Conservation (phyloP, 2,113 vertebrate genomes). For the Calyptomena viridis region DNA sequence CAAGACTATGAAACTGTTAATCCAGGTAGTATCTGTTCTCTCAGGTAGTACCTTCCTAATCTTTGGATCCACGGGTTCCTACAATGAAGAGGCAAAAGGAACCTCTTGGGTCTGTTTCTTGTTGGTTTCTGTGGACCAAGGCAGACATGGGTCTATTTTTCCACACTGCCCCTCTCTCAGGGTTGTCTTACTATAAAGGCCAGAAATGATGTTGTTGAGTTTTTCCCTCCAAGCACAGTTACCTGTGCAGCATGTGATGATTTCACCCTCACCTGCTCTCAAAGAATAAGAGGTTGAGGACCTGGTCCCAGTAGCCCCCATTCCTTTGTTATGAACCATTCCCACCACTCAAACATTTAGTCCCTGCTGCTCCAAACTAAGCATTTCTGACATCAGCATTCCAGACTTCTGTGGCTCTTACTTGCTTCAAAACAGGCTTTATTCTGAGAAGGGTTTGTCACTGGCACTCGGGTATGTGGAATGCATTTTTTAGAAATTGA, state of each 20-base stretch:
- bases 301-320: not conserved
- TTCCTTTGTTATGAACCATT: not conserved
- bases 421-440: not conserved
- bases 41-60: not conserved
- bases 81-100: not conserved
- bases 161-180: not conserved
- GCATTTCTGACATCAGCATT: not conserved
- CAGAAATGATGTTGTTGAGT: not conserved
- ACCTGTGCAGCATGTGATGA: not conserved
- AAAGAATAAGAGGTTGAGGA: not conserved
- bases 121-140: not conserved
- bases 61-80: not conserved
- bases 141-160: not conserved
- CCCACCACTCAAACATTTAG: not conserved
- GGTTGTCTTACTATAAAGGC: not conserved
- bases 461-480: not conserved
- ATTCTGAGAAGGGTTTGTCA: not conserved
- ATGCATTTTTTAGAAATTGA: not conserved
- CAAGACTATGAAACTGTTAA: not conserved
- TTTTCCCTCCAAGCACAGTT: not conserved
- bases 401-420: not conserved
- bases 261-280: not conserved
- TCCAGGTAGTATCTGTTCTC: not conserved
- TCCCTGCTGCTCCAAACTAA: not conserved
- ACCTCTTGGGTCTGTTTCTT: not conserved